Evolutionary conservation across 2,113 vertebrate species (phyloP), one percentile per base, ranked within the genome.

Genomic region (Rhinopithecus roxellana): DNA sequence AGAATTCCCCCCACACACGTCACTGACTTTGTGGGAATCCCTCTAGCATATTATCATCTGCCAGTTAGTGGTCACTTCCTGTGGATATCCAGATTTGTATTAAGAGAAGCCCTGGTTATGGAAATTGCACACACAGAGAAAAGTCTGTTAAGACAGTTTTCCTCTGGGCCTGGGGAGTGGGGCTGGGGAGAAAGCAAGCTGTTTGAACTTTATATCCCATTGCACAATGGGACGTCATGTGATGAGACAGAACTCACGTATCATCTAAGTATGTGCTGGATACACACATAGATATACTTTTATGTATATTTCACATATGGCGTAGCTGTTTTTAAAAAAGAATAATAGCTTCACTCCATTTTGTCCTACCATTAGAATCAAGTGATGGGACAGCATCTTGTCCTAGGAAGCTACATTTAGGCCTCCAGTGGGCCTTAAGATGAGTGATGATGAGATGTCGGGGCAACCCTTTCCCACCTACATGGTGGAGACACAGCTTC

Each of bases 21-120:
- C 52, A 2, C 8, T 2, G 8, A 50, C 32, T 9, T 3, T 0
- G 8, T 12, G 7, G 0, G n/a, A 1, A 25, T 69, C 61, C 61
- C 74, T 18, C 9, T 0, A 14, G 32, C 18, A 40, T 7, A 12
- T 0, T 0, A 3, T 4, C 30, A 5, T n/a, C 35, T 48, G 18
- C 77, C 2, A 25, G 2, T n/a, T 13, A 61, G 2, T 9, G 25
- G 35, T 12, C 18, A 7, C 69, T 52, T 64, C 30, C 70, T 52
- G n/a, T 0, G 2, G 81, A 32, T 8, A 43, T 27, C 32, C 20
- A 8, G 1, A 13, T 10, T 80, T 45, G 77, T 10, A 67, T 12
- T 45, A 64, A 70, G 18, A 81, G 61, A 59, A 93, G 69, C 27
- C 23, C 38, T 59, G 8, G 11, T 14, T 18, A 23, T 27, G n/a